Conservation (phyloP, 2,888 invertebrate species). For the Melitaea athalia region DNA sequence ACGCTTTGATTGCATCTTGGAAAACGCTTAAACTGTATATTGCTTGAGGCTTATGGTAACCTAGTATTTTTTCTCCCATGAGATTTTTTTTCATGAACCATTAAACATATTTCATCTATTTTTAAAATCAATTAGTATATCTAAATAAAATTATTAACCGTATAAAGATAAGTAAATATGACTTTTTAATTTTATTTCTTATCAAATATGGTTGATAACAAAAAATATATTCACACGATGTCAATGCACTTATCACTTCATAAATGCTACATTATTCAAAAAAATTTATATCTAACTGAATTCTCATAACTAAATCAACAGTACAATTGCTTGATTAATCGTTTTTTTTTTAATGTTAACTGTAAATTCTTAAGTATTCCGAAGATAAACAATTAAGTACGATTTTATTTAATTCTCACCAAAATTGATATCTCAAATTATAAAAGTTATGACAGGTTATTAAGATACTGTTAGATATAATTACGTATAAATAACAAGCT, state of each 20-base stretch:
- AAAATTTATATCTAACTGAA: too few species aligned
- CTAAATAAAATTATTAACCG: too few species aligned
- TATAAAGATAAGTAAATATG: too few species aligned
- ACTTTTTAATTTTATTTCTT: too few species aligned
- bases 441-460: not conserved
- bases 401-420: not conserved
- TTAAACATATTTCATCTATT: too few species aligned
- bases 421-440: not conserved
- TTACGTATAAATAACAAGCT: not conserved
- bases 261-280: too few species aligned
- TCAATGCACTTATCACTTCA: too few species aligned
- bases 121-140: too few species aligned
- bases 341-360: not conserved
- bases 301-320: too few species aligned
- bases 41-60: not conserved
- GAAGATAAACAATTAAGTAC: not conserved
- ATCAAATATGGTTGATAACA: too few species aligned
- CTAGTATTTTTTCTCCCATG: not conserved
- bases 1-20: conserved; percentile 19
- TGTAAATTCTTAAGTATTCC: not conserved
- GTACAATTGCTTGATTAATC: too few species aligned
- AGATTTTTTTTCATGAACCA: not conserved
- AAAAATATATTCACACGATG: too few species aligned
- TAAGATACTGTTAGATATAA: not conserved
- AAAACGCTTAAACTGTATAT: conserved; percentile 4